phyloP scores from a whole-genome alignment of 2,113 vertebrate species.

The Clarias batrachus region DNA sequence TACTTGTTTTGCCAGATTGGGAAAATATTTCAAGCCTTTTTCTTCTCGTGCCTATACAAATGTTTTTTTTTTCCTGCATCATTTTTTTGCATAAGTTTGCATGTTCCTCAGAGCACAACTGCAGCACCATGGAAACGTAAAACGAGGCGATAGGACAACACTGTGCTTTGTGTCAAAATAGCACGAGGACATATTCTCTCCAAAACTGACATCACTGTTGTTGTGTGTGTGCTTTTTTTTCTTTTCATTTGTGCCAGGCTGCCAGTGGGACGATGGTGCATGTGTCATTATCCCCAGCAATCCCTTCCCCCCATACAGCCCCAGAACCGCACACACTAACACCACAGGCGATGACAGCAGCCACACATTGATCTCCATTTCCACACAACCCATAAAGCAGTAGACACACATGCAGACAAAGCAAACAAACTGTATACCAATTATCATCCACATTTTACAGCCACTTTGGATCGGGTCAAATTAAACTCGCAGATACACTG shows the following conservation, averaged over 20 bases:
- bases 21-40: not conserved
- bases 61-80: not conserved
- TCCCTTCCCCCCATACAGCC: constrained; percentile 34
- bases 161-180: constrained; percentile 31
- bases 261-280: constrained; percentile 27
- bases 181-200: constrained; percentile 3
- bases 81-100: constrained; percentile 13
- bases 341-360: constrained; percentile 26
- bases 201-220: constrained; percentile 34
- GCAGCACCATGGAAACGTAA: not conserved
- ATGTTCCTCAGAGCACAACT: not conserved
- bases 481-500: not conserved
- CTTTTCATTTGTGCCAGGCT: constrained; percentile 28
- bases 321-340: constrained; percentile 39
- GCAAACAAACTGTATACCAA: not conserved
- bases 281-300: constrained; percentile 7
- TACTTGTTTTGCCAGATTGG: not conserved
- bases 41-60: not conserved
- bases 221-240: not conserved
- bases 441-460: not conserved
- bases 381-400: not conserved
- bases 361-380: constrained; percentile 27
- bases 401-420: not conserved
- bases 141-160: constrained; percentile 3
- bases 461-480: not conserved